phyloP scores from a whole-genome alignment of 2,888 invertebrate genomes.

The Lasioglossum figueresi region DNA sequence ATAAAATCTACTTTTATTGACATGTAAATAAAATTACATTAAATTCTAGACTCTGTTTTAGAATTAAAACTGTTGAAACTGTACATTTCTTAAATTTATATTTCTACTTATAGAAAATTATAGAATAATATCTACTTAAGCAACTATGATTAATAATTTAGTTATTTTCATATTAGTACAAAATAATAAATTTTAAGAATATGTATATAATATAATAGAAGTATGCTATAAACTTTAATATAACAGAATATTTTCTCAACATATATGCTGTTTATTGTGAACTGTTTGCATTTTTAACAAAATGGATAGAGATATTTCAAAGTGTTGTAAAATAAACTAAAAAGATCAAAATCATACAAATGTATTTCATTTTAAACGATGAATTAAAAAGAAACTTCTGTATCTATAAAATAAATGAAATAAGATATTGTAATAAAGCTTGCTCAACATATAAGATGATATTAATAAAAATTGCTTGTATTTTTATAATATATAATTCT shows the following conservation, averaged over 20 bases:
- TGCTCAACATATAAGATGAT: slow-evolving; percentile 56
- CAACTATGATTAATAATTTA: slow-evolving; percentile 52
- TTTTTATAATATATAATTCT: slow-evolving; percentile 47
- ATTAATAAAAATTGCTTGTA: slow-evolving; percentile 51
- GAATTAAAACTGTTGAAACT: slow-evolving; percentile 57
- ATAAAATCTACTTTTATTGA: slow-evolving; percentile 62
- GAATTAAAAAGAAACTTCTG: slow-evolving; percentile 16
- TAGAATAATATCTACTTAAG: slow-evolving; percentile 45
- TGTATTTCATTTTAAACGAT: slow-evolving; percentile 28
- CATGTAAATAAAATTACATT: slow-evolving; percentile 66
- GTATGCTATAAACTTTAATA: slow-evolving; percentile 21
- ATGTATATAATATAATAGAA: slow-evolving; percentile 41
- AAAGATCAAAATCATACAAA: slow-evolving; percentile 12
- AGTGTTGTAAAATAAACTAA: slow-evolving; percentile 10
- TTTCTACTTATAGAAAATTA: slow-evolving; percentile 37
- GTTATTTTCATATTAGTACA: slow-evolving; percentile 70
- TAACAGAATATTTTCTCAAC: slow-evolving; percentile 31
- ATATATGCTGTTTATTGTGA: slow-evolving; percentile 26
- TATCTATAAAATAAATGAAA: slow-evolving; percentile 37
- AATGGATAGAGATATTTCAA: slow-evolving; percentile 16
- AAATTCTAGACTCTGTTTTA: slow-evolving; percentile 74
- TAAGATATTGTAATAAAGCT: slow-evolving; percentile 43
- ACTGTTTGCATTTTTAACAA: slow-evolving; percentile 25
- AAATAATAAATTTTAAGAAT: slow-evolving; percentile 63
- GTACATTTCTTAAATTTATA: slow-evolving; percentile 37